These are phyloP conservation scores for Artemisiospiza belli DNA, from an alignment of 2,113 vertebrate species.

Conservation along the genomic window DNA sequence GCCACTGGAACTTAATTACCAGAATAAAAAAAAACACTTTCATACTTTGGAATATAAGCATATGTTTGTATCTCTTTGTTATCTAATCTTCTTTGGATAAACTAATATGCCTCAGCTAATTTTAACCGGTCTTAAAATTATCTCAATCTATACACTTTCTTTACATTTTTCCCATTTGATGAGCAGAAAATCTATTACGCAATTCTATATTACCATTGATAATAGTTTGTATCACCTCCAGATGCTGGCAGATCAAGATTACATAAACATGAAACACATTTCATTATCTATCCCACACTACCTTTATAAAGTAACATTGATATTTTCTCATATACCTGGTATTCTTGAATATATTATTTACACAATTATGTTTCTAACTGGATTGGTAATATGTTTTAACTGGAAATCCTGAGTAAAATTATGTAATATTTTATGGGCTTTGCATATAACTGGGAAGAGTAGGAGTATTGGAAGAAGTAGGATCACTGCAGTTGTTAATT, in stretches of 20 bases:
- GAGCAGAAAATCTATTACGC: not conserved
- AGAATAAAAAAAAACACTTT: not conserved
- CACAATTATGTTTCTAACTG: not conserved
- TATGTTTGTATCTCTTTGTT: not conserved
- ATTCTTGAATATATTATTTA: not conserved
- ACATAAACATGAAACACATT: not conserved
- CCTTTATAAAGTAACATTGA: not conserved
- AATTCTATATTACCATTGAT: not conserved
- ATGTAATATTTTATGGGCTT: not conserved
- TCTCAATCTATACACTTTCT: not conserved
- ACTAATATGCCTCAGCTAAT: not conserved
- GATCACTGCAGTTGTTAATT: not conserved
- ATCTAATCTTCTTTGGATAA: not conserved
- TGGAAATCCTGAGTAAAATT: not conserved
- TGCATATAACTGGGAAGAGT: not conserved
- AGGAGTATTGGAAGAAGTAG: not conserved
- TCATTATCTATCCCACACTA: not conserved
- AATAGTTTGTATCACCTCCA: not conserved
- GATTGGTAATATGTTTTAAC: not conserved
- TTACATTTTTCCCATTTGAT: not conserved
- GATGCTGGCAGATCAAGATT: not conserved
- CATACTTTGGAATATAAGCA: not conserved
- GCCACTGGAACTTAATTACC: not conserved
- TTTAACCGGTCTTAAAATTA: not conserved
- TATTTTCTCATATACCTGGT: not conserved